These are phyloP conservation scores for Oedothorax gibbosus DNA, from an alignment of 1,140 invertebrate genomes.

Conservation along the genomic window DNA sequence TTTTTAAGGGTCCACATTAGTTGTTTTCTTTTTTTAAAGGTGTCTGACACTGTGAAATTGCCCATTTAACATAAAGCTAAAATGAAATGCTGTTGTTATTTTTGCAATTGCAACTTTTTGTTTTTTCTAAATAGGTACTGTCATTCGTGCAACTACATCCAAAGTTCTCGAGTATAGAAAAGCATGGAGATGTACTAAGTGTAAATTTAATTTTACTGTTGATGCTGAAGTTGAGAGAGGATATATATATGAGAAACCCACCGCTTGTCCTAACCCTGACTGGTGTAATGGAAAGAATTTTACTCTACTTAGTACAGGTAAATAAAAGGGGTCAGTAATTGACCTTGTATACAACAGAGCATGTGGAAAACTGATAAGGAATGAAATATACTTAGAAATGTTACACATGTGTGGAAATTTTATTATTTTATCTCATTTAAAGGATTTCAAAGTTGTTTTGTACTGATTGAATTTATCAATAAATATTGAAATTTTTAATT, in stretches of 20 bases:
- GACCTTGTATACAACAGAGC: background rate
- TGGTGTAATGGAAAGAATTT: conserved; percentile 49
- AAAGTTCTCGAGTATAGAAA: conserved; percentile 82
- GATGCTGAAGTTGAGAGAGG: conserved; percentile 65
- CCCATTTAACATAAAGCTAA: too few relatives aligned
- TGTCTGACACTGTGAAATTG: too few relatives aligned
- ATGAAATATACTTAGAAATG: too few relatives aligned
- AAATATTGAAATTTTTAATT: too few relatives aligned
- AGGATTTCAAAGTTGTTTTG: too few relatives aligned
- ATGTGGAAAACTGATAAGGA: background rate
- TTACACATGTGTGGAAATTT: too few relatives aligned
- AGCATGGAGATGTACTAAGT: conserved; percentile 82
- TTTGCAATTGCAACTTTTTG: background rate
- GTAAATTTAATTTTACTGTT: conserved; percentile 76
- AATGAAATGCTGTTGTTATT: background rate
- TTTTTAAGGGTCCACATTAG: too few relatives aligned
- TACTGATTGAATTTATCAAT: too few relatives aligned
- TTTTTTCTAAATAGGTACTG: conserved; percentile 74
- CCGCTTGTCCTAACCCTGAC: conserved; percentile 52
- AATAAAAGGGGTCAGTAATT: background rate
- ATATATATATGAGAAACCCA: conserved; percentile 45
- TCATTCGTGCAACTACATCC: conserved; percentile 79
- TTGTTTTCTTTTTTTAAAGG: too few relatives aligned
- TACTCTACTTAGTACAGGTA: conserved; percentile 35
- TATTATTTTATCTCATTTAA: too few relatives aligned